Conservation (phyloP, 2,113 vertebrate species). For the Centrocercus urophasianus region DNA sequence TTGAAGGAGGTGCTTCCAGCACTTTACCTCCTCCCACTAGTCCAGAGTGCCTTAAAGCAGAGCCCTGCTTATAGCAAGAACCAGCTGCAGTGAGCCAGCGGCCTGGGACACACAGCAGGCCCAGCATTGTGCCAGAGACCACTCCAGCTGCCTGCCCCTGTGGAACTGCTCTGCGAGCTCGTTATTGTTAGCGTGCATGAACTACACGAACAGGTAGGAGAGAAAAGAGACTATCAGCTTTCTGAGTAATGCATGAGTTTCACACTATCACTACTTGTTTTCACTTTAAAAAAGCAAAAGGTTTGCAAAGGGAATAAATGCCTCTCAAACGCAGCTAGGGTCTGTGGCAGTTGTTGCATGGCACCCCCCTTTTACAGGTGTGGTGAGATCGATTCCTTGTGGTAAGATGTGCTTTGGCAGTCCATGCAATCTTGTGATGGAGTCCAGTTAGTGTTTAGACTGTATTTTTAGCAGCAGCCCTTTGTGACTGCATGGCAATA, state of each 20-base stretch:
- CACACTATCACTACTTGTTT: background rate
- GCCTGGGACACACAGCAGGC: background rate
- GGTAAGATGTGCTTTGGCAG: background rate
- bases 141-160: background rate
- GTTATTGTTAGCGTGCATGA: background rate
- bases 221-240: background rate
- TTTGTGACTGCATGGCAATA: background rate
- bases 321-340: background rate
- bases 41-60: background rate
- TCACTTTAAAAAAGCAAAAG: too few relatives aligned
- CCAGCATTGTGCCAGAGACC: background rate
- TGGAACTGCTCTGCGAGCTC: background rate
- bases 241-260: background rate
- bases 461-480: constrained; percentile 10
- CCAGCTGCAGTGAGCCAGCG: background rate
- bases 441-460: background rate
- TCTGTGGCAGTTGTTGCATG: background rate
- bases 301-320: background rate
- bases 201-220: background rate
- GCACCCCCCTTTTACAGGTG: background rate
- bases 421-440: background rate
- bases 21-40: background rate
- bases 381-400: background rate
- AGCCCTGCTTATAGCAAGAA: background rate
- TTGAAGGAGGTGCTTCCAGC: fast-evolving